Evolutionary conservation across 2,113 vertebrate species (phyloP).

Genomic region (Muntiacus reevesi): DNA sequence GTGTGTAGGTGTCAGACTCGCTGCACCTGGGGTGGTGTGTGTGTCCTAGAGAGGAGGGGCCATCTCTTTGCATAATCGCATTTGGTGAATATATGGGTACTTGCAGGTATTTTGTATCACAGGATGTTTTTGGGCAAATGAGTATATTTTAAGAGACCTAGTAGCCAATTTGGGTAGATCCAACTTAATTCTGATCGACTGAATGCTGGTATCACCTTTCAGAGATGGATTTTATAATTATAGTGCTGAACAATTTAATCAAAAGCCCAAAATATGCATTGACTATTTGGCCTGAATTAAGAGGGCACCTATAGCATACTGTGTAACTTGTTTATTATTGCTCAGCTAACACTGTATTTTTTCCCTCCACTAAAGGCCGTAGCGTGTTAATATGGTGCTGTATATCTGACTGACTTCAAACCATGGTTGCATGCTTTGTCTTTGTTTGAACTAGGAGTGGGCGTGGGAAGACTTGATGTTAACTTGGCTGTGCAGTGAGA

Average conservation of each 20-base stretch:
- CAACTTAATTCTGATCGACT: conserved; percentile 81
- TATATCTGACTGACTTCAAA: neutral
- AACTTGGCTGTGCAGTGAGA: neutral
- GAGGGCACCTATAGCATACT: neutral
- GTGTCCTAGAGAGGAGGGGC: neutral
- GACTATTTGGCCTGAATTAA: neutral
- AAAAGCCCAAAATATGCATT: conserved; percentile 49
- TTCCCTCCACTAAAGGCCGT: neutral
- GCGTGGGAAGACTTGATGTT: neutral
- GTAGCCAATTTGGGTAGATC: conserved; percentile 86
- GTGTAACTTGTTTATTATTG: neutral
- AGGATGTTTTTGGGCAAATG: conserved; percentile 79
- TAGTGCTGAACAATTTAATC: conserved; percentile 82
- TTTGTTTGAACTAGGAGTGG: neutral
- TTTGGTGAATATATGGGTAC: neutral
- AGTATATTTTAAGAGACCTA: conserved; percentile 86
- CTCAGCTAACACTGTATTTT: neutral
- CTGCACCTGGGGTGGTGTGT: neutral
- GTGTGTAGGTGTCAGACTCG: neutral
- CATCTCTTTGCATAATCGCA: neutral
- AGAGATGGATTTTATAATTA: conserved; percentile 83
- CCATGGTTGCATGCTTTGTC: neutral
- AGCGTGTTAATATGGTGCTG: neutral
- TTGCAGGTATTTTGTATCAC: neutral
- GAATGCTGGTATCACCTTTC: conserved; percentile 79